Conservation (phyloP, 2,113 vertebrate genomes). For the Sturnira hondurensis region DNA sequence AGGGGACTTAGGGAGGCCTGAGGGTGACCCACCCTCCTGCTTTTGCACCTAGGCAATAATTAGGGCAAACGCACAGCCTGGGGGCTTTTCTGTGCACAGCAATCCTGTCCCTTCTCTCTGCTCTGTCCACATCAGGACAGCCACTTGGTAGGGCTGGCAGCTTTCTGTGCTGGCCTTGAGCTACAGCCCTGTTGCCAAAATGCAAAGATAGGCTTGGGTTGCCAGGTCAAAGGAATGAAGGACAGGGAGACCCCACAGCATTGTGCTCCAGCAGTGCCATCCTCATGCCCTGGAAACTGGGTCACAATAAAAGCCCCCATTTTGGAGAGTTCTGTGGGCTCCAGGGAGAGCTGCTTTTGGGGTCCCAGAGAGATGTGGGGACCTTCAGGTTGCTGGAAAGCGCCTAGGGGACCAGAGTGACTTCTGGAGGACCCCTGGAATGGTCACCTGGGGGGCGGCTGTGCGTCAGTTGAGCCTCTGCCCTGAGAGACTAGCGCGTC, state of each 20-base stretch:
- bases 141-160: fast-evolving
- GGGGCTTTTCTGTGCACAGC: not conserved
- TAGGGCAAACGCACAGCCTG: too few species aligned
- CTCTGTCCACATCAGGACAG: not conserved
- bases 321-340: not conserved
- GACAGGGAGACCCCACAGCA: fast-evolving
- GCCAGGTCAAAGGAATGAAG: not conserved
- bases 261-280: fast-evolving
- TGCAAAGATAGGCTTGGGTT: not conserved
- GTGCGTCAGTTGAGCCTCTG: not conserved
- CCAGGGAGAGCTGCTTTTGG: not conserved
- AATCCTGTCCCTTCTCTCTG: not conserved
- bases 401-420: not conserved
- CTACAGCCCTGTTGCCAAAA: too few species aligned
- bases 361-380: too few species aligned
- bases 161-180: not conserved
- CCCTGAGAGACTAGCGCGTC: not conserved
- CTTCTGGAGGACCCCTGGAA: too few species aligned
- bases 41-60: not conserved
- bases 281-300: too few species aligned
- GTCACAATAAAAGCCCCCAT: not conserved
- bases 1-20: not conserved
- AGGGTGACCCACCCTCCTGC: not conserved
- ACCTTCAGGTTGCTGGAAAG: fast-evolving
- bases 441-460: not conserved